Evolutionary conservation across 2,113 vertebrate species (phyloP), one percentile per base, ranked within the genome.

Genomic region (Tragelaphus strepsiceros): DNA sequence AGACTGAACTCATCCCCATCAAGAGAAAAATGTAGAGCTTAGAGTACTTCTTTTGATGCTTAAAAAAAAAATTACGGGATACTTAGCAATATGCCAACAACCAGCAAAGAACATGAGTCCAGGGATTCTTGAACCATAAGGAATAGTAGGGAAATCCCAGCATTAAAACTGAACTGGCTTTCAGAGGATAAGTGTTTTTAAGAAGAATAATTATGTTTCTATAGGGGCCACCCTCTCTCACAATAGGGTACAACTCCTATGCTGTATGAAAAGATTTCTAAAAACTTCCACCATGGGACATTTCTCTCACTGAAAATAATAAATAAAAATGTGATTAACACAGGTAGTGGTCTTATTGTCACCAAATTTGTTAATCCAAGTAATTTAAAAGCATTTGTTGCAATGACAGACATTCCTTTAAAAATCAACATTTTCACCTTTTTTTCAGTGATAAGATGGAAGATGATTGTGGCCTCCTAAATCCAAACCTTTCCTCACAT

Each of bases 371-470:
- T 87, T 83, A 91, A 96, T 51, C 91, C 21, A 91, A 93, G 82
- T 64, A 85, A 74, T 94, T 88, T 94, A 28, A 53, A 83, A 96
- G 94, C 30, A 59, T 92, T 81, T 96, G 82, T 84, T 94, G 61
- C 97, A 91, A 95, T 89, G 56, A 91, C 21, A 93, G 67, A 97
- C 13, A 8, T 87, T 89, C n/a, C 89, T 96, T 89, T 82, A 96
- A 97, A 97, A 95, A 89, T 78, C 62, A 74, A 6, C 43, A 71
- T 85, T 94, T 95, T 95, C 51, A 58, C 85, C 82, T 82, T 51
- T 82, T 53, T 94, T 92, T 88, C 15, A 94, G 59, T 56, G 91
- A 0, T 53, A 94, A 87, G 21, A 51, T 89, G 39, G 39, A 85
- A 95, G 54, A 24, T 83, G 95, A 88, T 59, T 17, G 49, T 43